phyloP scores from a whole-genome alignment of 2,797 vertebrate genomes.

The Halcyon smyrnensis region DNA sequence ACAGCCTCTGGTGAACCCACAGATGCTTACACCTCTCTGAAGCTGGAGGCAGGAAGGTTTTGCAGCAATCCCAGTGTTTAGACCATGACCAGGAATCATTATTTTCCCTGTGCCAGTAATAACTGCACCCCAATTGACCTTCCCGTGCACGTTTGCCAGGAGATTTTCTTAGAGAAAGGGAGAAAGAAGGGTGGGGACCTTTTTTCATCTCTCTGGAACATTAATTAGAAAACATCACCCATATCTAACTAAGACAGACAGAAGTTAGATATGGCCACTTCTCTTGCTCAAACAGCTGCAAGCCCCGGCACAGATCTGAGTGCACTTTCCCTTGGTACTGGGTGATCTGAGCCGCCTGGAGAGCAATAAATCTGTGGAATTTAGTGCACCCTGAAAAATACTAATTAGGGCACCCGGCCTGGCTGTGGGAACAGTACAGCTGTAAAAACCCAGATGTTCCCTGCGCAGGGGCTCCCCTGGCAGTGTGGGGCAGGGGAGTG shows the following conservation, averaged over 20 bases:
- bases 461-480: rapidly evolving
- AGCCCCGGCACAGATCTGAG: neutral
- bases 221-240: neutral
- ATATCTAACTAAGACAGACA: neutral
- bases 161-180: neutral
- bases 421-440: neutral
- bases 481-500: rapidly evolving
- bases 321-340: neutral
- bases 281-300: neutral
- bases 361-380: neutral
- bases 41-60: neutral
- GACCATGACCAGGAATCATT: neutral
- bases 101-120: neutral
- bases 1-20: neutral
- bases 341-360: neutral
- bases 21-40: neutral
- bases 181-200: neutral
- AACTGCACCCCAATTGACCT: neutral
- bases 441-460: neutral
- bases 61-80: neutral
- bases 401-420: neutral
- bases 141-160: neutral
- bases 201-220: neutral
- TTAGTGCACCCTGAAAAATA: neutral
- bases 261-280: neutral